Evolutionary conservation across 1,140 invertebrate genomes (phyloP), one percentile per base, ranked within the genome.

Genomic region (Papilio glaucus): DNA sequence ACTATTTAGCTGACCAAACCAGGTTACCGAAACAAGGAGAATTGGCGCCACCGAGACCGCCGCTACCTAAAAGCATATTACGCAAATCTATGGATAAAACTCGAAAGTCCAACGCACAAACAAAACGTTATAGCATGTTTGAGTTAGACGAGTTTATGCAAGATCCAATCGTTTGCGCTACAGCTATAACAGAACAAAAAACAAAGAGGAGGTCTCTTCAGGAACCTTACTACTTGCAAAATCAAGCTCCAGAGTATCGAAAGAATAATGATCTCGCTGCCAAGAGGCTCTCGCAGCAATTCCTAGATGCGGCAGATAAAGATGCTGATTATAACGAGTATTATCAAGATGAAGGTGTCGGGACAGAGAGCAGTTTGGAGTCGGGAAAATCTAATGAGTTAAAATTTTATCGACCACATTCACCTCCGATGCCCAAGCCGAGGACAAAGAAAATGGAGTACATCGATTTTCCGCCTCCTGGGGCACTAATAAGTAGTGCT

Each of bases 41-140:
- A 83, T 87, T 94, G 24, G 93, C 93, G 24, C 96, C 96, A 18
- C 95, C 96, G 4, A 93, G 96, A 77, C 96, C 96, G 41, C 96
- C 96, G 5, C 87, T 96, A 73, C 96, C 96, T 6, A 94, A 95
- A 77, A 95, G 96, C 77, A 97, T 97, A 85, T 93, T 96, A 65
- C 90, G 96, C 38, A 96, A 96, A 82, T 94, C 93, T 21, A 90
- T 93, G 73, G 93, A 94, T 76, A 95, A 94, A 85, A 90, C 85
- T 45, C 88, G 89, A 39, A 95, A 95, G 80, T 94, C 93, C 68
- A 90, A 85, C 42, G 80, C 94, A 6, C 93, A 94, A 21, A 94
- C 90, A 33, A 97, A 97, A 89, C 93, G 96, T 39, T 97, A 96
- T 81, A 97, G 96, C 73, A 97, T 97, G 96, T 96, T 97, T 83